A percentile compares a stretch with the other conserved stretches of the same genome.
phyloP scores from a whole-genome alignment of 1,140 invertebrate genomes.

The Lasioglossum baleicum region DNA sequence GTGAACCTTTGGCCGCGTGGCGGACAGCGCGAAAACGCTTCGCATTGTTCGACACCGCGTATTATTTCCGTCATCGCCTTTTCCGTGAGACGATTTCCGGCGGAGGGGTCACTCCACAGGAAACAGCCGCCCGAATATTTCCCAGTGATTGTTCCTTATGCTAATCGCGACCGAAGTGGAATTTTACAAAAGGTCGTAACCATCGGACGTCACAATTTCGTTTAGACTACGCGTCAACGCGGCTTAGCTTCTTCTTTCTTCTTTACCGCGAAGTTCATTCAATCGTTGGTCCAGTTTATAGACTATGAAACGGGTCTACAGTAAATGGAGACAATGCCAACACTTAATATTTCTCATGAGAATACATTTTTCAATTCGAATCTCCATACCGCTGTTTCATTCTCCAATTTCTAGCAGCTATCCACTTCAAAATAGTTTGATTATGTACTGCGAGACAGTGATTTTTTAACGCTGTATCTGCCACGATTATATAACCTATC shows the following conservation, averaged over 20 bases:
- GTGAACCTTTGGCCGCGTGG: conserved; percentile 67
- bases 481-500: too few species aligned
- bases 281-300: too few species aligned
- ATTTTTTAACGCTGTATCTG: too few species aligned
- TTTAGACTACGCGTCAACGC: not conserved
- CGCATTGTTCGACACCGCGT: conserved; percentile 65
- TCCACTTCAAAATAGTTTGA: too few species aligned
- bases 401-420: too few species aligned
- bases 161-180: conserved; percentile 58
- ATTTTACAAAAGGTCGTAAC: conserved; percentile 52
- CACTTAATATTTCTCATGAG: too few species aligned
- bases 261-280: not conserved
- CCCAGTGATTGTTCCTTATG: conserved; percentile 75
- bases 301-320: too few species aligned
- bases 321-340: too few species aligned
- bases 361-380: too few species aligned
- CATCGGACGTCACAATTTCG: conserved; percentile 5
- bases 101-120: conserved; percentile 71
- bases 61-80: conserved; percentile 70
- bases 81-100: conserved; percentile 71
- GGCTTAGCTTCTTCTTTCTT: not conserved
- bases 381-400: too few species aligned
- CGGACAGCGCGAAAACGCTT: conserved; percentile 51
- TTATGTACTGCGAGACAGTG: too few species aligned
- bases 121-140: conserved; percentile 73